Conservation (phyloP, 2,888 invertebrate genomes). For the Octodonta nipae region DNA sequence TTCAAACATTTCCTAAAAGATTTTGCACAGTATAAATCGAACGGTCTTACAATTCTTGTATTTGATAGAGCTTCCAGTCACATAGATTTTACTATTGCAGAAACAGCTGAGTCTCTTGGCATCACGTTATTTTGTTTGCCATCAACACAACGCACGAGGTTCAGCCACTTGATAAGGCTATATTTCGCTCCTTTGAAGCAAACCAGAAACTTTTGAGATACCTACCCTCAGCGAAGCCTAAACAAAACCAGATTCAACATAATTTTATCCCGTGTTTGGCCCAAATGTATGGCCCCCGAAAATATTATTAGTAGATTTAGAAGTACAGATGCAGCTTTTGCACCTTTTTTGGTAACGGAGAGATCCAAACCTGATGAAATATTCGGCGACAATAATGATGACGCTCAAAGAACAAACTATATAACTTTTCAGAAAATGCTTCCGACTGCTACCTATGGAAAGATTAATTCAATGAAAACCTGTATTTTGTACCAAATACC, state of each 20-base stretch:
- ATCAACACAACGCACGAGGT: conserved; percentile 6
- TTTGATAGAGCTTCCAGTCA: conserved; percentile 19
- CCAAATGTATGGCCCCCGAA: conserved; percentile 8
- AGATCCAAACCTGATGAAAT: conserved; percentile 5
- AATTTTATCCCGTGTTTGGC: conserved; percentile 9
- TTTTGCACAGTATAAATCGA: conserved; percentile 18
- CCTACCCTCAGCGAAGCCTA: conserved; percentile 2
- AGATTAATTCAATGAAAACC: conserved; percentile 4
- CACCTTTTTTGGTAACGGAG: conserved; percentile 6
- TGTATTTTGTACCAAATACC: too few relatives aligned
- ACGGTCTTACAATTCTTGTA: conserved; percentile 17
- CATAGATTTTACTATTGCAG: conserved; percentile 21
- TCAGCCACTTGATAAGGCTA: conserved; percentile 9
- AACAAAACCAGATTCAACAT: conserved; percentile 20
- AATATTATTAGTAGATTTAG: conserved; percentile 13
- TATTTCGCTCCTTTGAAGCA: background rate
- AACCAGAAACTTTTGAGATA: conserved; percentile 4
- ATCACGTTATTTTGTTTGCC: conserved; percentile 6
- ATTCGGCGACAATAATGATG: conserved; percentile 1
- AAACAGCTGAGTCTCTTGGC: conserved; percentile 17
- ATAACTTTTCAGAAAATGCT: conserved; percentile 5
- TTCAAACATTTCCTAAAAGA: conserved; percentile 18
- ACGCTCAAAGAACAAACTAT: conserved; percentile 3
- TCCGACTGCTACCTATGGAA: conserved; percentile 6
- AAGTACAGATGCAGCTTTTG: conserved; percentile 10